A percentile compares a stretch with the other conserved stretches of the same genome.
phyloP scores from a whole-genome alignment of 2,113 vertebrate genomes.

The Anoplopoma fimbria region DNA sequence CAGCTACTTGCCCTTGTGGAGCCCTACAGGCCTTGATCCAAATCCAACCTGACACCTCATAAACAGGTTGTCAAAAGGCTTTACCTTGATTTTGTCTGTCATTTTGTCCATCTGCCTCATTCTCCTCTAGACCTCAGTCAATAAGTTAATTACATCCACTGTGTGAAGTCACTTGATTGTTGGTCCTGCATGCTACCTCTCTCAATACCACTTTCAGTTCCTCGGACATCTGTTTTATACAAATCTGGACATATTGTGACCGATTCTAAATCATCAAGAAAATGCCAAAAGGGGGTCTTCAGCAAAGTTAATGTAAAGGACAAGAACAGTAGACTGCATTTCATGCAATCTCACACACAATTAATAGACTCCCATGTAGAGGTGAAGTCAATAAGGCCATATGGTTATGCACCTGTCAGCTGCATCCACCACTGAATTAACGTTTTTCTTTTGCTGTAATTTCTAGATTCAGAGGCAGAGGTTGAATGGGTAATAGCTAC shows the following conservation, averaged over 20 bases:
- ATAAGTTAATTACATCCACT: constrained; percentile 75
- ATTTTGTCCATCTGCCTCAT: constrained; percentile 69
- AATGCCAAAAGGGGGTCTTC: not conserved
- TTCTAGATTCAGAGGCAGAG: constrained; percentile 26
- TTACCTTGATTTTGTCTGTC: constrained; percentile 78
- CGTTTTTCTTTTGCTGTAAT: constrained; percentile 36
- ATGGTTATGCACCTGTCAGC: constrained; percentile 41
- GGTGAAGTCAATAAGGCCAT: constrained; percentile 31
- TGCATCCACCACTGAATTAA: constrained; percentile 15
- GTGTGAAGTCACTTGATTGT: constrained; percentile 34
- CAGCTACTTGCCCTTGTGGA: constrained; percentile 52
- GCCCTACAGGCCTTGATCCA: constrained; percentile 66
- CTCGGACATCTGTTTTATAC: constrained; percentile 25
- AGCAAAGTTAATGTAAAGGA: constrained; percentile 11
- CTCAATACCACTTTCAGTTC: not conserved
- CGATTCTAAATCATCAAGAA: constrained; percentile 7
- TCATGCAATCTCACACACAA: constrained; percentile 7
- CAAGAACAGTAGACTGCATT: not conserved
- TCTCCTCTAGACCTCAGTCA: constrained; percentile 55
- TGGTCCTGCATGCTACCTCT: constrained; percentile 4
- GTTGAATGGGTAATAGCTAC: constrained; percentile 43
- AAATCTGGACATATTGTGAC: constrained; percentile 16
- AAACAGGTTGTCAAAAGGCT: constrained; percentile 78
- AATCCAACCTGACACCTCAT: constrained; percentile 78
- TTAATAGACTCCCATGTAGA: not conserved